These are phyloP conservation scores for Psix sp. DNA, from an alignment of 1,140 invertebrate genomes.

Conservation along the genomic window DNA sequence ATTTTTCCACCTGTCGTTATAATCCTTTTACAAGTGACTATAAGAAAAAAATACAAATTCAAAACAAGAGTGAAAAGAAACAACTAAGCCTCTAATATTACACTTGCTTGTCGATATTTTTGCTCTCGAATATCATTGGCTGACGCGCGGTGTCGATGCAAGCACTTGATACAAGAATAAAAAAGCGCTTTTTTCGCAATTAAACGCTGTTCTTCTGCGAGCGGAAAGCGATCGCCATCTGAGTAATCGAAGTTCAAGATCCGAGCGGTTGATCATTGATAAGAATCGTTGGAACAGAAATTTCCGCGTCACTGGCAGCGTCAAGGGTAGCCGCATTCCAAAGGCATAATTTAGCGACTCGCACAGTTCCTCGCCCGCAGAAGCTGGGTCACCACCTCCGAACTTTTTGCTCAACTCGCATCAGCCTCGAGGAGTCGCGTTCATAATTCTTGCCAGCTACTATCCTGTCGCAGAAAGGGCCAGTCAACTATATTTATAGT, in stretches of 20 bases:
- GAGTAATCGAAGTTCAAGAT: conserved; percentile 3
- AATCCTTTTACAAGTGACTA: conserved; percentile 14
- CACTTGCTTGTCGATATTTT: too few relatives aligned
- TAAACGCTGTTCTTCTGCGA: background rate
- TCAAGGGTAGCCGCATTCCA: conserved; percentile 59
- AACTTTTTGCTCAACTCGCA: conserved; percentile 30
- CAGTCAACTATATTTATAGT: too few relatives aligned
- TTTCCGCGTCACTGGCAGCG: conserved; percentile 35
- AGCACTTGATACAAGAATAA: too few relatives aligned
- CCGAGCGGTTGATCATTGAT: background rate
- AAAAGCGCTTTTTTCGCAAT: background rate
- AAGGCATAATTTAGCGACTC: conserved; percentile 31
- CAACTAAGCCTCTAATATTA: too few relatives aligned
- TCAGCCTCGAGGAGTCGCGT: background rate
- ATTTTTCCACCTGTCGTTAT: conserved; percentile 44
- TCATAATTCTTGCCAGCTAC: too few relatives aligned
- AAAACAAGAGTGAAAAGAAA: background rate
- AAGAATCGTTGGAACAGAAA: conserved; percentile 13
- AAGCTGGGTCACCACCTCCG: conserved; percentile 35
- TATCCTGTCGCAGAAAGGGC: too few relatives aligned
- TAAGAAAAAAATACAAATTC: conserved; percentile 4
- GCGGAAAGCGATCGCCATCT: background rate
- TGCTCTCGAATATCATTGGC: too few relatives aligned
- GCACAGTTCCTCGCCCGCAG: conserved; percentile 26
- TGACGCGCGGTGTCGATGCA: too few relatives aligned